These are phyloP conservation scores for Eutolmus rufibarbis DNA, from an alignment of 2,888 invertebrate species.

Conservation along the genomic window DNA sequence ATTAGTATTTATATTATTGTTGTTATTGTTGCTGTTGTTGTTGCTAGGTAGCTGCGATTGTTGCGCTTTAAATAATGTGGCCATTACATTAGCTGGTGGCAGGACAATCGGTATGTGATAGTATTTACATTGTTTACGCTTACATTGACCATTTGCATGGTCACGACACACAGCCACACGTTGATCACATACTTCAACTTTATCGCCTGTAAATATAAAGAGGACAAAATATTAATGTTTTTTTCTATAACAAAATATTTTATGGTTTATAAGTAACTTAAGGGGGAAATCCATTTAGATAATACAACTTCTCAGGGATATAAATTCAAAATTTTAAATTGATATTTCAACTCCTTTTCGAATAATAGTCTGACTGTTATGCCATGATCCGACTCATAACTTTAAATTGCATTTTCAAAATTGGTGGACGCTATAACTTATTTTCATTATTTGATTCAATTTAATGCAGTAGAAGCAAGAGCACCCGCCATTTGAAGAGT, in stretches of 20 bases:
- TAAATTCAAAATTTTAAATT: too few species aligned
- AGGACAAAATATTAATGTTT: neutral
- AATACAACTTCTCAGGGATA: too few species aligned
- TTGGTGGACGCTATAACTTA: too few species aligned
- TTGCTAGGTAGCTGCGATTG: slow-evolving; percentile 51
- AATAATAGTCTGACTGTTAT: too few species aligned
- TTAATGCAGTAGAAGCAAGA: too few species aligned
- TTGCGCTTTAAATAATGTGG: slow-evolving; percentile 65
- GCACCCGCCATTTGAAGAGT: too few species aligned
- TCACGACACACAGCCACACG: slow-evolving; percentile 96
- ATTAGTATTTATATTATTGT: slow-evolving; percentile 48
- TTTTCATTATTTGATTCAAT: too few species aligned
- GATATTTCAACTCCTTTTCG: too few species aligned
- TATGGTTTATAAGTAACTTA: neutral
- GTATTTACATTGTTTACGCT: slow-evolving; percentile 94
- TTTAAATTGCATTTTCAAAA: too few species aligned
- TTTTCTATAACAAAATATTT: neutral
- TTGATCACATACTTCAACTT: slow-evolving; percentile 94
- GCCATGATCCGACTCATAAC: too few species aligned
- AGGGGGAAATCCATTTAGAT: too few species aligned
- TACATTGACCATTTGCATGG: slow-evolving; percentile 92
- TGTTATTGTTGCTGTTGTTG: slow-evolving; percentile 51
- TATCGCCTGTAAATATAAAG: slow-evolving; percentile 76
- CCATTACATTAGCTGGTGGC: slow-evolving; percentile 83
- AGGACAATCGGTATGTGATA: slow-evolving; percentile 94